A percentile compares a stretch with the other conserved stretches of the same genome.
These are phyloP conservation scores for Pardalotus punctatus DNA, from an alignment of 2,113 vertebrate species.

Conservation along the genomic window DNA sequence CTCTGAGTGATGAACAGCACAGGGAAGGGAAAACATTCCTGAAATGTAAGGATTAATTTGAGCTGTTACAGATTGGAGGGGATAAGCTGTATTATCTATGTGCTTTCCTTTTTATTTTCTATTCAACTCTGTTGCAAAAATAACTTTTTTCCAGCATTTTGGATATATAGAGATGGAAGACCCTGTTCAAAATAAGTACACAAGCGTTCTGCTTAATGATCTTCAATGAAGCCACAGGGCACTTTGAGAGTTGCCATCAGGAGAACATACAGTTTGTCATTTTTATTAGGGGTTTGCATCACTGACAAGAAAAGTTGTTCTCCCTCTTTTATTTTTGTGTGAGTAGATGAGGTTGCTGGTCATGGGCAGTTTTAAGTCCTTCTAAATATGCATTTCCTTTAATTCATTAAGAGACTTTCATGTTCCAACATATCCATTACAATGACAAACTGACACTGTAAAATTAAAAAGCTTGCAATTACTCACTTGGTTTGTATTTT, in stretches of 20 bases:
- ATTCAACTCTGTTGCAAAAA: not conserved
- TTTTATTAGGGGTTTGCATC: not conserved
- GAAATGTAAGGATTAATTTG: not conserved
- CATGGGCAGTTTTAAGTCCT: slow-evolving; percentile 35
- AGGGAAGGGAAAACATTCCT: not conserved
- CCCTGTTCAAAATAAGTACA: not conserved
- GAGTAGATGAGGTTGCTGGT: slow-evolving; percentile 6
- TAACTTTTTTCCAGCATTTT: not conserved
- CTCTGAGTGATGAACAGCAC: not conserved
- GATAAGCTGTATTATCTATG: not conserved
- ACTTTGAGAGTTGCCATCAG: not conserved
- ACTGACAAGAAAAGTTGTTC: slow-evolving; percentile 16
- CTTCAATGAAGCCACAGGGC: not conserved
- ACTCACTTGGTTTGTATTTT: slow-evolving; percentile 34
- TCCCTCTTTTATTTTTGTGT: not conserved
- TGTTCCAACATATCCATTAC: slow-evolving; percentile 26
- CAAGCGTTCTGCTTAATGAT: not conserved
- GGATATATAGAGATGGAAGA: not conserved
- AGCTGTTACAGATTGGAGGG: not conserved
- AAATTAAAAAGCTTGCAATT: slow-evolving; percentile 27
- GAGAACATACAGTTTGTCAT: not conserved
- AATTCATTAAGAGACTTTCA: slow-evolving; percentile 51
- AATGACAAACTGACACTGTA: slow-evolving; percentile 32
- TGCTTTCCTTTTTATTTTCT: not conserved
- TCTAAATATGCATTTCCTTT: slow-evolving; percentile 50